Evolutionary conservation across 2,797 vertebrate genomes (phyloP).

Genomic region (Muscicapa striata): DNA sequence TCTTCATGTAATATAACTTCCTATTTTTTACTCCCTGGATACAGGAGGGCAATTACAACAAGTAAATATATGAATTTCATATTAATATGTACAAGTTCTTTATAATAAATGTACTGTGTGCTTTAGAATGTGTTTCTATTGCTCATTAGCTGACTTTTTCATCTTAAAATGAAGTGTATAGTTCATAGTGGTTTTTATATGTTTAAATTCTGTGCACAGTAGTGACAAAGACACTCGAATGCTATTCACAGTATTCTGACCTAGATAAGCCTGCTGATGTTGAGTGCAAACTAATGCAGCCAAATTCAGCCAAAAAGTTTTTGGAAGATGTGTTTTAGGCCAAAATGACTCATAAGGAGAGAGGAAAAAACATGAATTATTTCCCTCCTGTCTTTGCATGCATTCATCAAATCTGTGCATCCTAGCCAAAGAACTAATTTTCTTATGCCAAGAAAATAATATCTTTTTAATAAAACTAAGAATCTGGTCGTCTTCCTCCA

Average conservation of each 20-base stretch:
- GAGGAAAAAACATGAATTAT: conserved; percentile 58
- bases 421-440: conserved; percentile 36
- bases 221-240: not conserved
- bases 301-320: conserved; percentile 42
- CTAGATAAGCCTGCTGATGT: conserved; percentile 17
- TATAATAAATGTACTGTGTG: not conserved
- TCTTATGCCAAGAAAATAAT: conserved; percentile 20
- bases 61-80: not conserved
- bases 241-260: not conserved
- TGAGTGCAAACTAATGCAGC: not conserved
- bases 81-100: not conserved
- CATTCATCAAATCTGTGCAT: conserved; percentile 30
- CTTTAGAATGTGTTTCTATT: not conserved
- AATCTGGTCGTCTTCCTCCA: conserved; percentile 27
- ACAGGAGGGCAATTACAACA: not conserved
- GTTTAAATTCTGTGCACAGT: not conserved
- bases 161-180: not conserved
- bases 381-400: conserved; percentile 31
- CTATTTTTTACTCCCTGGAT: not conserved
- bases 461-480: conserved; percentile 29
- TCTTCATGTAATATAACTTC: not conserved
- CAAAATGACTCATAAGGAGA: conserved; percentile 59
- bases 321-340: conserved; percentile 39
- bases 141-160: not conserved
- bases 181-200: not conserved